A percentile compares a stretch with the other conserved stretches of the same genome.
These are phyloP conservation scores for Pontoporia blainvillei DNA, from an alignment of 2,113 vertebrate species.

Conservation along the genomic window DNA sequence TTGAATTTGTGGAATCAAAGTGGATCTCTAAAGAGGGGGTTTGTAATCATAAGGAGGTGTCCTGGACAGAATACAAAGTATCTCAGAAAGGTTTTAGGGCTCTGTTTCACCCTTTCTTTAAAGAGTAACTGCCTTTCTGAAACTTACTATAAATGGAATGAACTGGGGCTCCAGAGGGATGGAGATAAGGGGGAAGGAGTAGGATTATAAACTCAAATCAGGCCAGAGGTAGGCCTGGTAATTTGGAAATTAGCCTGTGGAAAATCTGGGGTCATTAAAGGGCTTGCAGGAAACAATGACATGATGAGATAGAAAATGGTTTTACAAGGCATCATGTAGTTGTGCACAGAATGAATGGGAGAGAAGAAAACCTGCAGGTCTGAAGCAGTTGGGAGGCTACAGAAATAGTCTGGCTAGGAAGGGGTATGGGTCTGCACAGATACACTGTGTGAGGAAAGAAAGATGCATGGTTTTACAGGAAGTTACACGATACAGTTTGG, in stretches of 20 bases:
- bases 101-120: background rate
- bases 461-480: background rate
- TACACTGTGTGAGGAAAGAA: background rate
- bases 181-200: background rate
- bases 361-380: background rate
- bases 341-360: background rate
- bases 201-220: background rate
- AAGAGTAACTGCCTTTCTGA: background rate
- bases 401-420: background rate
- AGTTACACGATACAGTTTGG: background rate
- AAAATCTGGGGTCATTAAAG: background rate
- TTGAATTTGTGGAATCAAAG: background rate
- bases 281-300: background rate
- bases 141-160: background rate
- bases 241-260: background rate
- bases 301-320: background rate
- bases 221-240: background rate
- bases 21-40: background rate
- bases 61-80: background rate
- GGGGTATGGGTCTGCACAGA: background rate
- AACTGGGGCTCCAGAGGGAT: background rate
- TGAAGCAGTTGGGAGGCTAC: background rate
- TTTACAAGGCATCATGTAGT: background rate
- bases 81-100: background rate
- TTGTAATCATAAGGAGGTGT: background rate